Evolutionary conservation across 1,140 invertebrate genomes (phyloP).

Genomic region (Drosophila triauraria): DNA sequence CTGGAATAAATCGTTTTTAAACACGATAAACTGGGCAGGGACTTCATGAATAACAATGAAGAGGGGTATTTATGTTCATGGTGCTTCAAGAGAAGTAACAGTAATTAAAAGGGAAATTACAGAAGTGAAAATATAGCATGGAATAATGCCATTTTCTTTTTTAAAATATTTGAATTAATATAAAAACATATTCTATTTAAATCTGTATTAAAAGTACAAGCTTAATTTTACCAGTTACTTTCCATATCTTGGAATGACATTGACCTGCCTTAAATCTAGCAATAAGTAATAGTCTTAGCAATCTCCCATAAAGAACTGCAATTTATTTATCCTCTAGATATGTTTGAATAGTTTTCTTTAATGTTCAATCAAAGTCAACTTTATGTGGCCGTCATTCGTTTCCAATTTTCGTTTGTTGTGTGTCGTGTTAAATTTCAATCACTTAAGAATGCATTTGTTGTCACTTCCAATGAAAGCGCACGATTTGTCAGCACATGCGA

Average conservation of each 20-base stretch:
- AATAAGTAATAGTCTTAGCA: background rate
- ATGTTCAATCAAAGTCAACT: slow-evolving; percentile 50
- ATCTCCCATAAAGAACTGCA: background rate
- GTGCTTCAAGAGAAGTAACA: too few relatives aligned
- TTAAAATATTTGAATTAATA: background rate
- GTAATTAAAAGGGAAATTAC: background rate
- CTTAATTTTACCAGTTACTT: background rate
- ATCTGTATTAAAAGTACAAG: too few relatives aligned
- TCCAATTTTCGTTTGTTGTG: slow-evolving; percentile 57
- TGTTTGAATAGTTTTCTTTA: slow-evolving; percentile 27
- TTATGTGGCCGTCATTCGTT: slow-evolving; percentile 52
- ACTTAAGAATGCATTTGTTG: slow-evolving; percentile 78
- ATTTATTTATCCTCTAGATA: slow-evolving; percentile 5
- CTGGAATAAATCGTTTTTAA: slow-evolving; percentile 28
- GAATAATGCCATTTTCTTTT: too few relatives aligned
- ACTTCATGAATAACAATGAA: slow-evolving; percentile 15
- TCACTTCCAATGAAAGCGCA: slow-evolving; percentile 74
- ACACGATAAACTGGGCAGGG: slow-evolving; percentile 1
- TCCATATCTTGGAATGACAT: background rate
- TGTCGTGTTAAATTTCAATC: slow-evolving; percentile 76
- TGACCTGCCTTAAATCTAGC: background rate
- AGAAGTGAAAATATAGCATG: background rate
- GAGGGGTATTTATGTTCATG: background rate
- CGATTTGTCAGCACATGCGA: slow-evolving; percentile 52
- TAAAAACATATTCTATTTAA: background rate